A percentile compares a stretch with the other conserved stretches of the same genome.
phyloP scores from a whole-genome alignment of 2,797 vertebrate species.

The Chloroceryle inda region DNA sequence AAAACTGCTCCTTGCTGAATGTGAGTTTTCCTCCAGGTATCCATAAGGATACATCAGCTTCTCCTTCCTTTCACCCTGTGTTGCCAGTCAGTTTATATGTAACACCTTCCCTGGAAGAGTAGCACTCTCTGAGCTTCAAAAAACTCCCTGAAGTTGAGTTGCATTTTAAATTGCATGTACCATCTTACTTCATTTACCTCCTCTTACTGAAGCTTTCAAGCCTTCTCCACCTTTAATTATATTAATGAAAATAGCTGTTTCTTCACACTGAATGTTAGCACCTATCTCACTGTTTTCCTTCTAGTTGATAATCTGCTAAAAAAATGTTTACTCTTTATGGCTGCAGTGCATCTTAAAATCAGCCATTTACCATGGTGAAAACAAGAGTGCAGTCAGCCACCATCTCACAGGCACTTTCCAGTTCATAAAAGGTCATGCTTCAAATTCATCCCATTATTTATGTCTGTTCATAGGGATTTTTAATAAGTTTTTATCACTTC shows the following conservation, averaged over 20 bases:
- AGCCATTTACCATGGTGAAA: not conserved
- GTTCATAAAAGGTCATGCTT: not conserved
- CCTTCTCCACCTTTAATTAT: not conserved
- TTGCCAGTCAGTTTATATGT: constrained; percentile 1
- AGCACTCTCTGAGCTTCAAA: not conserved
- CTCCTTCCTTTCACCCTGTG: not conserved
- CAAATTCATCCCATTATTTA: not conserved
- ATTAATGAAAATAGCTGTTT: not conserved
- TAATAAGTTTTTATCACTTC: not conserved
- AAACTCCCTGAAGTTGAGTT: not conserved
- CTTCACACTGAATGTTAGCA: not conserved
- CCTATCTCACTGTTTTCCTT: not conserved
- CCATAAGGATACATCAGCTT: not conserved
- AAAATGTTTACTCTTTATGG: not conserved
- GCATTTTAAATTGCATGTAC: not conserved
- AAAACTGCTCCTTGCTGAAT: not conserved
- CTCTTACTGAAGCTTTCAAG: not conserved
- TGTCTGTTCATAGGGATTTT: not conserved
- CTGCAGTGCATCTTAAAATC: not conserved
- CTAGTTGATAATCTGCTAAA: not conserved
- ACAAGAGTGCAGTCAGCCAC: not conserved
- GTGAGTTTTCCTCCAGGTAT: not conserved
- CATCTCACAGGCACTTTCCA: not conserved
- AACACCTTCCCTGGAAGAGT: not conserved
- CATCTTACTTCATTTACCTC: not conserved